Percentiles rank a stretch among this genome's conserved stretches.
Evolutionary conservation across 2,888 invertebrate species (phyloP).

Genomic region (Ectemnius continuus): DNA sequence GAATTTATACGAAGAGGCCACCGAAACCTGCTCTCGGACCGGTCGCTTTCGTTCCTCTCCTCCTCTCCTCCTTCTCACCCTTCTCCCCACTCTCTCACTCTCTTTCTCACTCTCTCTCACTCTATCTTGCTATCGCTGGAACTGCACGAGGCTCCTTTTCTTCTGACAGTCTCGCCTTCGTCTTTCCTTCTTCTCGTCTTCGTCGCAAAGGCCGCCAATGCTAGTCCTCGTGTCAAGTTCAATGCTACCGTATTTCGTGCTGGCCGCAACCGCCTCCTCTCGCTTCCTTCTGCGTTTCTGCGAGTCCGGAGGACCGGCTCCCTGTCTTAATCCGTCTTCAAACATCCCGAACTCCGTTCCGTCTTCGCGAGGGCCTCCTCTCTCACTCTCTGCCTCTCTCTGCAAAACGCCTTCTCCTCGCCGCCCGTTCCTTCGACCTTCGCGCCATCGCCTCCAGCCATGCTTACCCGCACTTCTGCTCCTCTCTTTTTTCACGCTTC

Average conservation of each 20-base stretch:
- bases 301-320: not conserved
- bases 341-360: not conserved
- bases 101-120: slow-evolving; percentile 10
- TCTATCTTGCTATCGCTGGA: not conserved
- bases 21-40: slow-evolving; percentile 61
- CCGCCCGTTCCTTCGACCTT: slow-evolving; percentile 9
- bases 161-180: not conserved
- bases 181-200: slow-evolving; percentile 35
- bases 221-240: slow-evolving; percentile 65
- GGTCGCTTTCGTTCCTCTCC: slow-evolving; percentile 50
- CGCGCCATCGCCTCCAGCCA: slow-evolving; percentile 9
- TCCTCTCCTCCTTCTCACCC: slow-evolving; percentile 16
- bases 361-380: slow-evolving; percentile 9
- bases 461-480: slow-evolving; percentile 1
- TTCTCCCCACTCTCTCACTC: slow-evolving; percentile 37
- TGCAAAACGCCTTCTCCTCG: not conserved
- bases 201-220: slow-evolving; percentile 45
- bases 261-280: slow-evolving; percentile 8
- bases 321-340: not conserved
- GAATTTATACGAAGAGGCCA: slow-evolving; percentile 54
- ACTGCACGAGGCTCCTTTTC: not conserved
- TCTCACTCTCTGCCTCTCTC: not conserved
- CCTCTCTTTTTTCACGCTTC: slow-evolving; percentile 8
- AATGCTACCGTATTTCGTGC: slow-evolving; percentile 56
- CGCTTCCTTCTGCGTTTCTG: slow-evolving; percentile 21